phyloP scores from a whole-genome alignment of 1,140 invertebrate species.

The Hylaeus anthracinus region DNA sequence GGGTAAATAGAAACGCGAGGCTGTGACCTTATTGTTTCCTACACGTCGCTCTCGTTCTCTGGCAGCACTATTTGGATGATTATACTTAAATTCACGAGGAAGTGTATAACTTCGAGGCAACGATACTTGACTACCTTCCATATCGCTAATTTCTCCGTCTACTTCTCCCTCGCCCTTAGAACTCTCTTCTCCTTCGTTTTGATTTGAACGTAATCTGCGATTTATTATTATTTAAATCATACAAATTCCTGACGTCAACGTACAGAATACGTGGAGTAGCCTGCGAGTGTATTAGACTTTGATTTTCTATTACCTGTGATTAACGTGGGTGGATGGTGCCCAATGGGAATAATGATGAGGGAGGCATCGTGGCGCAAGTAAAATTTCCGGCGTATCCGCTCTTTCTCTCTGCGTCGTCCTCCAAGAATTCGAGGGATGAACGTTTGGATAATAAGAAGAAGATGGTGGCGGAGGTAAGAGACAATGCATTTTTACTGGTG shows the following conservation, averaged over 20 bases:
- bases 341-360: constrained; percentile 77
- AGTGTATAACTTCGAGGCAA: constrained; percentile 91
- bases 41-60: constrained; percentile 83
- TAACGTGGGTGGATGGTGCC: constrained; percentile 69
- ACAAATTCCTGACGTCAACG: not conserved
- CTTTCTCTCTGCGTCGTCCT: constrained; percentile 68
- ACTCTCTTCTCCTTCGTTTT: constrained; percentile 74
- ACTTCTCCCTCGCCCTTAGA: constrained; percentile 74
- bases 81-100: constrained; percentile 92
- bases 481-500: constrained; percentile 80
- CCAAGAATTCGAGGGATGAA: constrained; percentile 71
- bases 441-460: constrained; percentile 70
- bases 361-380: constrained; percentile 88
- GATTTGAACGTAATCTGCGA: constrained; percentile 70
- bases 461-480: constrained; percentile 72
- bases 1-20: constrained; percentile 85
- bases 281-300: too few relatives aligned
- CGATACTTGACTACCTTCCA: constrained; percentile 84
- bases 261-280: too few relatives aligned
- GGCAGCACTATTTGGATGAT: constrained; percentile 74
- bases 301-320: constrained; percentile 66
- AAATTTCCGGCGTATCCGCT: constrained; percentile 87
- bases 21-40: constrained; percentile 80
- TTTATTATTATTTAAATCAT: constrained; percentile 20
- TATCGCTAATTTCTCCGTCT: constrained; percentile 75